Evolutionary conservation across 2,888 invertebrate genomes (phyloP).

Genomic region (Lampropteryx suffumata): DNA sequence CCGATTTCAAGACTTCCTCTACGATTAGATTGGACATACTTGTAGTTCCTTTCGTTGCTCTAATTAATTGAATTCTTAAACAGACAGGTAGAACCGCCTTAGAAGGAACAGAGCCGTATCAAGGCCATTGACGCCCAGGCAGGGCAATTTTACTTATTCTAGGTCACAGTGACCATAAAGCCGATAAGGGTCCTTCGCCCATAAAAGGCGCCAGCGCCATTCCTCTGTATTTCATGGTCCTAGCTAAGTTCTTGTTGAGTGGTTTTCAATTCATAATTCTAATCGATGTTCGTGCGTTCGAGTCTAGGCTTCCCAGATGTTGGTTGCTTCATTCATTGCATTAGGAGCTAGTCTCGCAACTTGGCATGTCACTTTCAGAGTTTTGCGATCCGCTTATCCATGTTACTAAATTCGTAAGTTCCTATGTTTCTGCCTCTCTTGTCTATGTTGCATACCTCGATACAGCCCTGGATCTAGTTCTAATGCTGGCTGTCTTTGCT

Average conservation of each 20-base stretch:
- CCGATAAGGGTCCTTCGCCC: neutral
- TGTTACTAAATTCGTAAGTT: no score
- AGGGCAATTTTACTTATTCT: neutral
- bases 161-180: neutral
- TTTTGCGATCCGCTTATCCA: no score
- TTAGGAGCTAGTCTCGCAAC: no score
- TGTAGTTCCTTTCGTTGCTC: conserved; percentile 21
- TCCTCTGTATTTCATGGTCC: neutral
- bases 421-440: neutral
- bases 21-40: conserved; percentile 1
- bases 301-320: no score
- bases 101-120: conserved; percentile 7
- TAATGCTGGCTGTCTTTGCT: conserved; percentile 81
- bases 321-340: no score
- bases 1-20: conserved; percentile 19
- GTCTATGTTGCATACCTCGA: neutral
- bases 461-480: conserved; percentile 13
- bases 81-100: conserved; percentile 10
- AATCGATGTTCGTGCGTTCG: no score
- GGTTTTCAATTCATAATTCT: no score
- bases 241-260: no score
- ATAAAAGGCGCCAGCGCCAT: neutral
- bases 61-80: conserved; percentile 20
- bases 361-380: no score
- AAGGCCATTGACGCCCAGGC: neutral